Evolutionary conservation across 2,113 vertebrate genomes (phyloP).

Genomic region (Vireo altiloquus): DNA sequence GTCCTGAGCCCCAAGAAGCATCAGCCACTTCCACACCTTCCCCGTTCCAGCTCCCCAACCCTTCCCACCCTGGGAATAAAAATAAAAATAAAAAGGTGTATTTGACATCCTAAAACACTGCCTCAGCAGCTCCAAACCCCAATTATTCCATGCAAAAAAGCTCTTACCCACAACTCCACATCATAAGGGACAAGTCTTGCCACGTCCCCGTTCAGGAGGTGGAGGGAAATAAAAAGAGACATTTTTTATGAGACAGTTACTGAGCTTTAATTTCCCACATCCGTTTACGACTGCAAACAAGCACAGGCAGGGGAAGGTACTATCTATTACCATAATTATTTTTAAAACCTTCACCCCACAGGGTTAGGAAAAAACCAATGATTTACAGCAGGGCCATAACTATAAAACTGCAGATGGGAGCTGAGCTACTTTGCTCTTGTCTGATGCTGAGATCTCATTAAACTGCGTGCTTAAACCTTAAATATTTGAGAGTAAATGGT

Average conservation of each 20-base stretch:
- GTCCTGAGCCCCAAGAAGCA: neutral
- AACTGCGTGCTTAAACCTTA: neutral
- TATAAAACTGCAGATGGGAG: constrained; percentile 15
- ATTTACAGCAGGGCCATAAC: neutral
- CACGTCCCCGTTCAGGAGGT: neutral
- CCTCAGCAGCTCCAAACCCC: neutral
- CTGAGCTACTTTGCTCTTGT: neutral
- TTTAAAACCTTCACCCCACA: neutral
- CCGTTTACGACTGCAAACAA: neutral
- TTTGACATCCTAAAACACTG: neutral
- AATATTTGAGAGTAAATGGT: neutral
- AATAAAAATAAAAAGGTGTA: neutral
- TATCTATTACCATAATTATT: neutral
- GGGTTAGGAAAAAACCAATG: neutral
- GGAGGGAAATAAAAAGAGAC: neutral
- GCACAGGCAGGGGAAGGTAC: neutral
- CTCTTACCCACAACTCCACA: neutral
- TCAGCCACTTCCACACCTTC: neutral
- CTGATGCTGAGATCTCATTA: constrained; percentile 13
- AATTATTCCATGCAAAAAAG: neutral
- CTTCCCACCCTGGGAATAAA: accelerated
- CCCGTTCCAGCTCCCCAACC: neutral
- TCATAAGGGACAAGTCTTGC: neutral
- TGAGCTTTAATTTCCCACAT: neutral
- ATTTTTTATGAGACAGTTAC: constrained; percentile 2